A percentile compares a stretch with the other conserved stretches of the same genome.
Evolutionary conservation across 92 coral and sea anemone species (phyloP).

Genomic region (Virgularia gustaviana): DNA sequence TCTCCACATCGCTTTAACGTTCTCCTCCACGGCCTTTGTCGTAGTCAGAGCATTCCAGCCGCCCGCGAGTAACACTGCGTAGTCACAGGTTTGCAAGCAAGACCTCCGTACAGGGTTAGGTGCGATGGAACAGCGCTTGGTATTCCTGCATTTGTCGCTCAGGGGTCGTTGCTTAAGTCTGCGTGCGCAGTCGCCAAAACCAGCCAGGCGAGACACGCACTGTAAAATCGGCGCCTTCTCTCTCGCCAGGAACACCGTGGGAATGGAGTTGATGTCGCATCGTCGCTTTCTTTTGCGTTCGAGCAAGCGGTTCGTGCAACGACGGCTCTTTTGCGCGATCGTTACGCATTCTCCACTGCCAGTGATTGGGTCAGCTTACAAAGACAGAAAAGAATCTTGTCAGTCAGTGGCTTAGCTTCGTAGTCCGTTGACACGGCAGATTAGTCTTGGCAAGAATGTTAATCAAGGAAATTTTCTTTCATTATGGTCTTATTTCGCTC

Average conservation of each 20-base stretch:
- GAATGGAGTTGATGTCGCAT: slow-evolving; percentile 86
- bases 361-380: too few species aligned
- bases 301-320: slow-evolving; percentile 66
- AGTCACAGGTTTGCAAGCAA: slow-evolving; percentile 74
- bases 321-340: slow-evolving; percentile 66
- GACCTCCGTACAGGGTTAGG: slow-evolving; percentile 14
- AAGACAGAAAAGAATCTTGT: too few species aligned
- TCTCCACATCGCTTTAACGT: slow-evolving; percentile 66
- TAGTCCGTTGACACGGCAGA: too few species aligned
- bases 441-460: too few species aligned
- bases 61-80: slow-evolving; percentile 75
- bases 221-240: slow-evolving; percentile 46
- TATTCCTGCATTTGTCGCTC: slow-evolving; percentile 55
- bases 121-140: slow-evolving; percentile 59
- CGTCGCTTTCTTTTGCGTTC: slow-evolving; percentile 58
- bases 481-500: background rate
- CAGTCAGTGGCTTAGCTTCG: too few species aligned
- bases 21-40: slow-evolving; percentile 62
- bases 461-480: slow-evolving; percentile 5
- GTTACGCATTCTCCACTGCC: slow-evolving; percentile 76
- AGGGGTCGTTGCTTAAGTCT: slow-evolving; percentile 29
- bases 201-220: slow-evolving; percentile 57
- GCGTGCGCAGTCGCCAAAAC: slow-evolving; percentile 66
- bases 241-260: slow-evolving; percentile 56
- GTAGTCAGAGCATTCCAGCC: slow-evolving; percentile 78